Evolutionary conservation across 2,797 vertebrate species (phyloP), one percentile per base, ranked within the genome.

Genomic region (Semaprochilodus insignis): DNA sequence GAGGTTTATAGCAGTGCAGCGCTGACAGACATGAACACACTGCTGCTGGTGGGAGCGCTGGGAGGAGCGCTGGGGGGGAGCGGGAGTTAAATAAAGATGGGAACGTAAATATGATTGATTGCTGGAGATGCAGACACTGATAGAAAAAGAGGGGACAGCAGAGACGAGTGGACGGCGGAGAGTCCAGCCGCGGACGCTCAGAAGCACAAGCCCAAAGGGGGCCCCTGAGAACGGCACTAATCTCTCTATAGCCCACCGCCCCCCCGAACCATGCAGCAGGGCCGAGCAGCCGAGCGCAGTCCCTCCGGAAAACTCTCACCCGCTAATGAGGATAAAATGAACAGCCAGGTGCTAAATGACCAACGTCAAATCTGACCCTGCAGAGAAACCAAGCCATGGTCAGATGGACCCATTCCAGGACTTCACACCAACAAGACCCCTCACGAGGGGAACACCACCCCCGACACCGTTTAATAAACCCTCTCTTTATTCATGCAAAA

Each of bases 21-120:
- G 92, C 65, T 95, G 94, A 95, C 92, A 94, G 95, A 96, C 92
- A 88, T 87, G 90, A 94, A 89, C 92, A 90, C 90, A 95, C 93
- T 94, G 94, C 90, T 84, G 85, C 88, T 0, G 86, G 6, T n/a
- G 72, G 44, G 31, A 40, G 40, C 40, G 40, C 40, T 6, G 40
- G 40, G 40, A 0, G 40, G 40, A 10, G 40, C 83, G 85, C 88
- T 1, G 86, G 6, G n/a, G 72, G 44, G 31, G 40, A 36, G 70
- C 79, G 27, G 70, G 80, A 57, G 59, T 81, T 81, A 81, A 83
- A 88, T 86, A 77, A 1, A 85, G 82, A 78, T 78, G 85, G 85
- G 21, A 74, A 40, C 27, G 76, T 48, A 83, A 81, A 79, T 82
- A 79, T 85, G 76, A 85, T 71, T 54, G 40, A 77, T 76, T 74